phyloP scores from a whole-genome alignment of 1,140 invertebrate genomes.

The Ceratitis capitata region DNA sequence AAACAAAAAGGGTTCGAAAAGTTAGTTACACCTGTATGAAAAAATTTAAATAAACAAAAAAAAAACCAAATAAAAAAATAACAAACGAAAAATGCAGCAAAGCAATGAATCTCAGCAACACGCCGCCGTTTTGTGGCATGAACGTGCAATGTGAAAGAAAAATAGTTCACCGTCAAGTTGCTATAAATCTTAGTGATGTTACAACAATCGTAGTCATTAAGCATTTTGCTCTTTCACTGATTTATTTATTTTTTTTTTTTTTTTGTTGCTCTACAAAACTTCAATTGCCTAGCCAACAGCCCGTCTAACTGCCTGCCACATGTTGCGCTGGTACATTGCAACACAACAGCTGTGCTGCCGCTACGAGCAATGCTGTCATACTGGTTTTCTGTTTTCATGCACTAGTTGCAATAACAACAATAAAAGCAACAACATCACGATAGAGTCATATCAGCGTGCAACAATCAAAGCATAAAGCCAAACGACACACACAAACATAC shows the following conservation, averaged over 20 bases:
- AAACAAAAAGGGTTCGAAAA: background rate
- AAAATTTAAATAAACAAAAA: background rate
- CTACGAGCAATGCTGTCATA: slow-evolving; percentile 9
- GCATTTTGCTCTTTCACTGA: background rate
- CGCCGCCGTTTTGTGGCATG: background rate
- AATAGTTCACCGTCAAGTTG: slow-evolving; percentile 9
- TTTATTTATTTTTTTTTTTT: background rate
- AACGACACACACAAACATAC: background rate
- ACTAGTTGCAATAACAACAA: background rate
- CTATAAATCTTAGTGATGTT: slow-evolving; percentile 30
- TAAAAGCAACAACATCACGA: background rate
- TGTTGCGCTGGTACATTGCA: background rate
- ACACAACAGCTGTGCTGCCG: background rate
- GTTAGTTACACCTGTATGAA: background rate
- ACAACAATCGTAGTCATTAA: slow-evolving; percentile 6
- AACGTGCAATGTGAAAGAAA: background rate
- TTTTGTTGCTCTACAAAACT: slow-evolving; percentile 13
- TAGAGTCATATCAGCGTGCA: background rate
- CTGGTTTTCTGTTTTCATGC: background rate
- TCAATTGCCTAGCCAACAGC: background rate
- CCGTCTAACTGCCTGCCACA: background rate
- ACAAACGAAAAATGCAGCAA: background rate
- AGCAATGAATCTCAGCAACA: background rate
- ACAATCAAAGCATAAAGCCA: background rate
- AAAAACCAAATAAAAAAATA: background rate